Evolutionary conservation across 2,888 invertebrate species (phyloP).

Genomic region (Gortyna flavago): DNA sequence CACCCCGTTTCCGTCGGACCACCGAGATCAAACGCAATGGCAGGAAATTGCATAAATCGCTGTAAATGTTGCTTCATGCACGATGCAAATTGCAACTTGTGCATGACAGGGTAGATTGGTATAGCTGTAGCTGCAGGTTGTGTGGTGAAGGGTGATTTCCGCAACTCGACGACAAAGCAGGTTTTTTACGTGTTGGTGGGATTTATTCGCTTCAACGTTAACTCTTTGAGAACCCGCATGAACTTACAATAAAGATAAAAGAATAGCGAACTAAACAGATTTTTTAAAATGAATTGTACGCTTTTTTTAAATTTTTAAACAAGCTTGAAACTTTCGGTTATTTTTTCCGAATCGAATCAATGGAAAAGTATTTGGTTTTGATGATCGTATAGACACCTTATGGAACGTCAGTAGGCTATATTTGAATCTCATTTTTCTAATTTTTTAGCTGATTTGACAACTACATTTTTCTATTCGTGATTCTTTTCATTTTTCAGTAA

Average conservation of each 20-base stretch:
- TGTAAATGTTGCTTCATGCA: slow-evolving; percentile 23
- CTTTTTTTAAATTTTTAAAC: neutral
- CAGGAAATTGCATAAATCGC: slow-evolving; percentile 40
- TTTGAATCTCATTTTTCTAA: no score
- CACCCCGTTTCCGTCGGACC: slow-evolving; percentile 60
- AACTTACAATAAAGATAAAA: neutral
- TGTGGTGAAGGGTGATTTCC: neutral
- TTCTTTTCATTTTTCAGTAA: no score
- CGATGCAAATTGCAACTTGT: slow-evolving; percentile 43
- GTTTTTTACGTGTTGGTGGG: neutral
- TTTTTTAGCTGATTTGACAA: no score
- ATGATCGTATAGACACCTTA: neutral
- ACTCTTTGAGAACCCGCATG: neutral
- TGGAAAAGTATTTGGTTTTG: neutral
- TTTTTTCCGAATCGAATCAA: neutral
- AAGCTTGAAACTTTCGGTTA: no score
- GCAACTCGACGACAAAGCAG: neutral
- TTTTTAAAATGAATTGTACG: neutral
- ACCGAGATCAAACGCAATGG: slow-evolving; percentile 46
- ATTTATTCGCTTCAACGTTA: neutral
- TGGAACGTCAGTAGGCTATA: neutral
- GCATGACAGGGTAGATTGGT: neutral
- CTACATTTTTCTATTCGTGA: no score
- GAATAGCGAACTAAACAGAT: neutral
- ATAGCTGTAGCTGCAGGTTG: neutral